phyloP scores from a whole-genome alignment of 30 jellyfish, hydroid and myxozoan species.

The Aurelia sp. region DNA sequence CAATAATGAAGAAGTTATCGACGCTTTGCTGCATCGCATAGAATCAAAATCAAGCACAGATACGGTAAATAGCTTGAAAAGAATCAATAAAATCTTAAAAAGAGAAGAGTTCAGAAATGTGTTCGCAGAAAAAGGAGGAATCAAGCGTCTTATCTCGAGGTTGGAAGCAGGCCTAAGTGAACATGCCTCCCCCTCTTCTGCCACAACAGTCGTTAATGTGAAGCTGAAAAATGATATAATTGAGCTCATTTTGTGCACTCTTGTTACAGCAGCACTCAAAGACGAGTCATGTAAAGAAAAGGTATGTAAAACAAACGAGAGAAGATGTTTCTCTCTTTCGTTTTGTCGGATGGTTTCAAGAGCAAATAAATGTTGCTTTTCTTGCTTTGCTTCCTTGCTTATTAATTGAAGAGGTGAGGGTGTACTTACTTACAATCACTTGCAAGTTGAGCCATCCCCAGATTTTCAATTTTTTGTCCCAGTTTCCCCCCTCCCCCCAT shows the following conservation, averaged over 20 bases:
- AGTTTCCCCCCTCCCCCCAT: too few relatives aligned
- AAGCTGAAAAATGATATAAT: neutral
- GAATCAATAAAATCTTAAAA: neutral
- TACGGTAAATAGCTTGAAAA: neutral
- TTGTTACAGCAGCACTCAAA: neutral
- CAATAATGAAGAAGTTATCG: neutral
- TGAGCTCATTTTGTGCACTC: neutral
- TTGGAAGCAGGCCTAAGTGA: neutral
- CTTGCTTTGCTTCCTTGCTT: too few relatives aligned
- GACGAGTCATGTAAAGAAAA: neutral
- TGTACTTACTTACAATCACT: too few relatives aligned
- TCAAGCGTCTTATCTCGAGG: slow-evolving; percentile 6
- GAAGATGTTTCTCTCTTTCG: too few relatives aligned
- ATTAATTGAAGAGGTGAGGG: too few relatives aligned
- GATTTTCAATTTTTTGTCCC: too few relatives aligned
- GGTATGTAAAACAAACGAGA: neutral
- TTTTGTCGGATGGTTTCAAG: too few relatives aligned
- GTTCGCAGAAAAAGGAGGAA: slow-evolving; percentile 11
- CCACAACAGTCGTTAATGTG: slow-evolving; percentile 1
- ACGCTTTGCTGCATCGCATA: neutral
- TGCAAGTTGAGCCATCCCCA: too few relatives aligned
- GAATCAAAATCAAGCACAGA: neutral
- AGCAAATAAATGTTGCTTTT: too few relatives aligned
- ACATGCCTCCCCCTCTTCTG: slow-evolving; percentile 12
- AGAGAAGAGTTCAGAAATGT: neutral